Percentiles rank a stretch among this genome's conserved stretches.
Evolutionary conservation across 2,113 vertebrate genomes (phyloP).

Genomic region (Nyctibius bracteatus): DNA sequence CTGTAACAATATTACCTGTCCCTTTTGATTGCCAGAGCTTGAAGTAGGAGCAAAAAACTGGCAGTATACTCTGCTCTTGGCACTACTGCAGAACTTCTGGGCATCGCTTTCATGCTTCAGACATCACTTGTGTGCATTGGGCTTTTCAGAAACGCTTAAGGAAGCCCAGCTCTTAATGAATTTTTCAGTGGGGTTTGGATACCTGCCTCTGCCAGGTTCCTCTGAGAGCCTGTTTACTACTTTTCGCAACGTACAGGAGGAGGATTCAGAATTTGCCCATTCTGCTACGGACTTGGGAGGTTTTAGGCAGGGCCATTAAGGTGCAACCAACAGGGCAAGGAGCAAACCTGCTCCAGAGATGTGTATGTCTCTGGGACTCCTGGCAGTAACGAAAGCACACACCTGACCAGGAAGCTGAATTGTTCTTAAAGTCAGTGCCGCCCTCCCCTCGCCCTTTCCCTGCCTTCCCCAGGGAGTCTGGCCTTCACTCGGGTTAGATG

Average conservation of each 20-base stretch:
- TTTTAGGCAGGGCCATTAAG: background rate
- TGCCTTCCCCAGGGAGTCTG: background rate
- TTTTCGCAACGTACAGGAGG: background rate
- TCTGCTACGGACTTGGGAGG: rapidly evolving
- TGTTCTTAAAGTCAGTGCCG: background rate
- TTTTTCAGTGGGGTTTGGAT: background rate
- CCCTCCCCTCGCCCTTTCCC: rapidly evolving
- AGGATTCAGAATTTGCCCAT: background rate
- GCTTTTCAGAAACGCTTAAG: background rate
- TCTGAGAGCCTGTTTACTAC: background rate
- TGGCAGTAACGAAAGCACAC: background rate
- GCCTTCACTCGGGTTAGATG: rapidly evolving
- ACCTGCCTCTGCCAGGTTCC: background rate
- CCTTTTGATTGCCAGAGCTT: background rate
- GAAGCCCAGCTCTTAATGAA: background rate
- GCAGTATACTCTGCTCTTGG: background rate
- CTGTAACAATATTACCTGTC: background rate
- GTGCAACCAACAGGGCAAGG: background rate
- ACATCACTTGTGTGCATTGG: background rate
- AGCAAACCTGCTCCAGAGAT: background rate
- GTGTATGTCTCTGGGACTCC: background rate
- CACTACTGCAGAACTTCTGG: background rate
- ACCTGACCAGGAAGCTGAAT: background rate
- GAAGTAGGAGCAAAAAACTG: background rate
- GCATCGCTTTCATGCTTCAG: background rate